phyloP scores from a whole-genome alignment of 2,888 invertebrate species.

The Orthonevra nobilis region DNA sequence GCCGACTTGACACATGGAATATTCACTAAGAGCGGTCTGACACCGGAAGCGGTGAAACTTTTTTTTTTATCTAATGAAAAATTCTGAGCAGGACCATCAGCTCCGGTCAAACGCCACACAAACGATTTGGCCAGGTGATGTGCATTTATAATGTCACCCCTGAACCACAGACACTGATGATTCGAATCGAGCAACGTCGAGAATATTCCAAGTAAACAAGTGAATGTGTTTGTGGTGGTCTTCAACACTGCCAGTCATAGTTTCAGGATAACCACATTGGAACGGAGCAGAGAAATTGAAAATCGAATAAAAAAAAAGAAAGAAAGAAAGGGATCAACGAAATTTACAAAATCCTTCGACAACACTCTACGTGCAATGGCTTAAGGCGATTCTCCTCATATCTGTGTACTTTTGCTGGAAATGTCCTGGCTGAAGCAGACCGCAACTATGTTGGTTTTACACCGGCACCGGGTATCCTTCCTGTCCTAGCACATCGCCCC shows the following conservation, averaged over 20 bases:
- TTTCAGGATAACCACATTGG: no score
- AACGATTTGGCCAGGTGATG: constrained; percentile 40
- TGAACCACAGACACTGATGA: background rate
- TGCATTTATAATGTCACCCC: constrained; percentile 17
- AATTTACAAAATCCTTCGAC: constrained; percentile 8
- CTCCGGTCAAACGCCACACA: constrained; percentile 1
- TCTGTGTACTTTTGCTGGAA: constrained; percentile 18
- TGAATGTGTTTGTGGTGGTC: constrained; percentile 14
- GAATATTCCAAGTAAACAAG: constrained; percentile 34
- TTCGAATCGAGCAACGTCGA: constrained; percentile 12
- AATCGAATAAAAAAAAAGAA: no score
- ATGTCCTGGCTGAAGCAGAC: constrained; percentile 29
- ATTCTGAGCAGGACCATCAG: no score
- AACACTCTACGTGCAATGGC: constrained; percentile 17
- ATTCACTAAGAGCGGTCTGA: background rate
- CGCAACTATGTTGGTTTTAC: constrained; percentile 44
- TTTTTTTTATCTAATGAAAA: constrained; percentile 58
- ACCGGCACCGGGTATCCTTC: background rate
- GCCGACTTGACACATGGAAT: constrained; percentile 2
- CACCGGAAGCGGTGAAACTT: constrained; percentile 19
- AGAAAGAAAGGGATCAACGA: background rate
- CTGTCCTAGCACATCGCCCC: background rate
- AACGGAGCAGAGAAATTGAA: no score
- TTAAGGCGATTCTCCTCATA: constrained; percentile 4
- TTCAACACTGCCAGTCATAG: background rate